Evolutionary conservation across 2,113 vertebrate species (phyloP).

Genomic region (Andinoacara biseriatus): DNA sequence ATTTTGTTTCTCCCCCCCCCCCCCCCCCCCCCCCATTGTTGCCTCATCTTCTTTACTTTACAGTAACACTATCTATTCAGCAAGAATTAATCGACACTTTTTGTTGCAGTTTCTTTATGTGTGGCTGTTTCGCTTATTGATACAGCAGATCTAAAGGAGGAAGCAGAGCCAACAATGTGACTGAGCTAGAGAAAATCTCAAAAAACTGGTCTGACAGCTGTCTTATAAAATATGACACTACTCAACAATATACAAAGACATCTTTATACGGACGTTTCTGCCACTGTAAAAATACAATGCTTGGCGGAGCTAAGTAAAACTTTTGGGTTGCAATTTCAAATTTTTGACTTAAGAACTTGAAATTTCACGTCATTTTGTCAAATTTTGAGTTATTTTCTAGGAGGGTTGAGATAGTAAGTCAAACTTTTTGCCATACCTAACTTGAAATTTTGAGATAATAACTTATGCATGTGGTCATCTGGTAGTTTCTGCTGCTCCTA

Average conservation of each 20-base stretch:
- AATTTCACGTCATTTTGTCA: not conserved
- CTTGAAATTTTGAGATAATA: no score
- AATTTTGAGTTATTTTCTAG: not conserved
- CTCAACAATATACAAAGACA: not conserved
- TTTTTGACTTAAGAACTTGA: not conserved
- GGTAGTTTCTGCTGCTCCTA: not conserved
- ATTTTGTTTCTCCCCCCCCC: no score
- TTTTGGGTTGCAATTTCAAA: not conserved
- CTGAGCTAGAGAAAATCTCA: not conserved
- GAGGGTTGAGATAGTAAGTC: not conserved
- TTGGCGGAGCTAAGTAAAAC: not conserved
- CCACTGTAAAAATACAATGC: not conserved
- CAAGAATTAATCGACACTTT: not conserved
- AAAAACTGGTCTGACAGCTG: not conserved
- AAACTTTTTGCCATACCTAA: not conserved
- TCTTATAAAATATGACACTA: not conserved
- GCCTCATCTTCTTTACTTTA: not conserved
- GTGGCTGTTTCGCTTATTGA: not conserved
- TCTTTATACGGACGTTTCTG: not conserved
- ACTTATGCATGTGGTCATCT: not conserved
- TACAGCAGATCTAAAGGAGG: not conserved
- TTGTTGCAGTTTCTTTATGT: not conserved
- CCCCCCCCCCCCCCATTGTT: not conserved
- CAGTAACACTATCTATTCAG: not conserved
- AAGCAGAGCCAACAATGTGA: not conserved